Percentiles rank a stretch among this genome's conserved stretches.
phyloP scores from a whole-genome alignment of 2,797 vertebrate species.

The Merluccius polli region DNA sequence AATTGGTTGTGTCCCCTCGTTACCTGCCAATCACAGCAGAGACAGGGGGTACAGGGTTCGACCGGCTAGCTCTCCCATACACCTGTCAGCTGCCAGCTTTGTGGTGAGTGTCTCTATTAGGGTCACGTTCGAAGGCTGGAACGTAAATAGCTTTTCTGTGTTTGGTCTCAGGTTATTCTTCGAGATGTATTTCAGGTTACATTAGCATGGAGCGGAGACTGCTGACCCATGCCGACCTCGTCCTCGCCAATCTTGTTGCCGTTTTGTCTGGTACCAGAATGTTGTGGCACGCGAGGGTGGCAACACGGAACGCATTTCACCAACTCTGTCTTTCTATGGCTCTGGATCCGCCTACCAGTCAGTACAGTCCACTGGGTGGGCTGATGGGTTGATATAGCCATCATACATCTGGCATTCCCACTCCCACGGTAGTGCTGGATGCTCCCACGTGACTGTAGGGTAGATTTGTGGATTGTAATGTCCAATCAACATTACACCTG shows the following conservation, averaged over 20 bases:
- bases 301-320: background rate
- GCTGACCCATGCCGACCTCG: background rate
- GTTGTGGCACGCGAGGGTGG: background rate
- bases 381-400: no score
- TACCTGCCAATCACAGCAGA: background rate
- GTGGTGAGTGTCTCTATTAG: background rate
- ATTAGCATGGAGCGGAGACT: background rate
- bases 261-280: background rate
- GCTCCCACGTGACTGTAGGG: no score
- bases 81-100: background rate
- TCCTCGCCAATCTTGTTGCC: background rate
- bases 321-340: no score
- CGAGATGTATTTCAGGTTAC: background rate
- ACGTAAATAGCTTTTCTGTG: background rate
- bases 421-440: no score
- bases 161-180: background rate
- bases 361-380: no score
- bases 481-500: background rate
- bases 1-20: background rate
- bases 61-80: background rate
- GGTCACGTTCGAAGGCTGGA: background rate
- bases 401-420: no score
- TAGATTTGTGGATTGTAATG: no score
- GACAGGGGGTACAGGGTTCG: background rate
- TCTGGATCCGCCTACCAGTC: no score